Percentiles rank a stretch among this genome's conserved stretches.
Conservation (phyloP, 1,140 invertebrate species). For the Fopius arisanus region DNA sequence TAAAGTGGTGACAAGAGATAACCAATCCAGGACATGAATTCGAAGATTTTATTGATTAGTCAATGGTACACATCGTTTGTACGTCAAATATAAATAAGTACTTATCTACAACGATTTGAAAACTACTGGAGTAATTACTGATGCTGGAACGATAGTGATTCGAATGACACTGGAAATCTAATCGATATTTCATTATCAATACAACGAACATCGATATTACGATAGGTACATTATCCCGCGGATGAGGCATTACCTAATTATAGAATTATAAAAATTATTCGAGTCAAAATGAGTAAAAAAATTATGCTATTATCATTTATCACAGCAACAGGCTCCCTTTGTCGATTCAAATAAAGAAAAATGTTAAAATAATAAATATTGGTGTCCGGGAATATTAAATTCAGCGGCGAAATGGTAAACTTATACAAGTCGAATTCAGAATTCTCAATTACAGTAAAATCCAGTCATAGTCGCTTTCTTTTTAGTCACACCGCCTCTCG, state of each 20-base stretch:
- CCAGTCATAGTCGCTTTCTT: no score
- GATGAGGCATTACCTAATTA: conserved; percentile 27
- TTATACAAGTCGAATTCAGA: no score
- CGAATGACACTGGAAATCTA: background rate
- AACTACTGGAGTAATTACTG: conserved; percentile 31
- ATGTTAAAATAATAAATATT: conserved; percentile 19
- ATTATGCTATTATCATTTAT: conserved; percentile 56
- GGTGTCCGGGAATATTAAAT: conserved; percentile 15
- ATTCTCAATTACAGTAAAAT: no score
- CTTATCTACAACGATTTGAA: conserved; percentile 6
- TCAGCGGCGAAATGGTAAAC: conserved; percentile 7
- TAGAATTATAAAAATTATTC: conserved; percentile 33
- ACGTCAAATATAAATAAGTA: conserved; percentile 14
- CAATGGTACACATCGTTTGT: conserved; percentile 25
- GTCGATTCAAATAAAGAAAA: conserved; percentile 39
- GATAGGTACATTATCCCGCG: conserved; percentile 13
- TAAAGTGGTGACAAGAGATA: no score
- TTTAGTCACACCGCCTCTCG: no score
- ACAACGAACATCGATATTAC: conserved; percentile 1
- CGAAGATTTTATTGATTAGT: conserved; percentile 8
- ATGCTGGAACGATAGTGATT: conserved; percentile 24
- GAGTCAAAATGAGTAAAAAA: conserved; percentile 18
- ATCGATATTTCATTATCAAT: conserved; percentile 12
- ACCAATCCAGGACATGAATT: background rate
- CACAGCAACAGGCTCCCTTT: conserved; percentile 50